Evolutionary conservation across 1,140 invertebrate species (phyloP), one percentile per base, ranked within the genome.

Genomic region (Zophobas atratus): DNA sequence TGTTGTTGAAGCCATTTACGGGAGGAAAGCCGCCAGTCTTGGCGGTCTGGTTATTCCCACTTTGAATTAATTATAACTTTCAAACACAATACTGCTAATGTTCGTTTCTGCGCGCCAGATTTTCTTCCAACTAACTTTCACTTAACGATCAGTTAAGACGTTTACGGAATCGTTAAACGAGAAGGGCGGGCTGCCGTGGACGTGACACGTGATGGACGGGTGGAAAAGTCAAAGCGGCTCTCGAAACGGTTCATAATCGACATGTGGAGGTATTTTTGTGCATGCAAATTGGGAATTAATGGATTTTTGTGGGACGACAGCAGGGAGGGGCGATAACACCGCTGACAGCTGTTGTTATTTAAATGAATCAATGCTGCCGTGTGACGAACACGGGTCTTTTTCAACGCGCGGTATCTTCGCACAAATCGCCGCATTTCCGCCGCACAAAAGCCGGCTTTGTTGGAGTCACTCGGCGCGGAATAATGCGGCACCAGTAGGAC

Each of bases 1-100:
- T 67, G 60, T 67, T 67, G 60, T 67, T 67, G 60, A 43, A 67
- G 60, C 60, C 60, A 67, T 67, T 60, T 67, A 67, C 38, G 60
- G 39, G 43, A 67, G 60, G 60, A 67, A 67, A 41, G 20, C 20
- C 20, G 20, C 60, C 35, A 67, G 60, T 67, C 60, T 41, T 32
- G 60, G 60, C 39, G 39, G 60, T 43, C 39, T 43, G 60, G 60
- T 67, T 57, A 57, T 57, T 57, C 55, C 20, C 55, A 57, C 55
- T 57, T 67, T 67, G 60, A 67, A 67, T 67, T 67, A 67, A 67
- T 67, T 67, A 67, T 67, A 67, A 67, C 39, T 67, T 41, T 38
- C 38, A 33, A 67, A 43, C 38, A 46, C 39, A 67, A 33, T 41
- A 32, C 60, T 67, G 49, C 49, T 51, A 51, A 51, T 51, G 49